phyloP scores from a whole-genome alignment of 2,113 vertebrate genomes.

The Bos taurus region ARS-UCD2.0 NC_037344.1:17500001-17500500 shows the following conservation, averaged over 20 bases:
- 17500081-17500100: too few relatives aligned
- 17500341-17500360: neutral
- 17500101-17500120: too few relatives aligned
- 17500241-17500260: neutral
- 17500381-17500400: neutral
- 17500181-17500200: too few relatives aligned
- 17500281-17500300: neutral
- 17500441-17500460: neutral
- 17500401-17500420: neutral
- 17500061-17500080: neutral
- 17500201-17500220: neutral
- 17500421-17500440: neutral
- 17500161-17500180: too few relatives aligned
- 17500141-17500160: too few relatives aligned
- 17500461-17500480: neutral
- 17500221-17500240: neutral
- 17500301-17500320: neutral
- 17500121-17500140: too few relatives aligned
- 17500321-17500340: neutral
- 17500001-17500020: neutral
- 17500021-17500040: neutral
- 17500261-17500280: neutral
- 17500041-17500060: neutral
- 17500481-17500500: neutral
- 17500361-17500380: neutral